These are phyloP conservation scores for Atta cephalotes DNA, from an alignment of 1,140 invertebrate genomes.

Conservation along the genomic window DNA sequence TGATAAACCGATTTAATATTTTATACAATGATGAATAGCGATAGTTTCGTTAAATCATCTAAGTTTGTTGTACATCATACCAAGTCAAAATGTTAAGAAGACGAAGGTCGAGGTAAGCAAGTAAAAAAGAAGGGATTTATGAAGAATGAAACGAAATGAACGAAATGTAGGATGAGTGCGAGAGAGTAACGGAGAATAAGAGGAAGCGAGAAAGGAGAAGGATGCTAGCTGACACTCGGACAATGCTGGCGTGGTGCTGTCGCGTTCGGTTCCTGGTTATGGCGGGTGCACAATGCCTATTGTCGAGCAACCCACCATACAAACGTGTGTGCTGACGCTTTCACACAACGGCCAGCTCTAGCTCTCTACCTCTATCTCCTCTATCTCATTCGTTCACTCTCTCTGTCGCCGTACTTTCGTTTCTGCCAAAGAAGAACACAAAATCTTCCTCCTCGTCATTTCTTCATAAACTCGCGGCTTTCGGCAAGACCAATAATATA, in stretches of 20 bases:
- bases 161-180: constrained; percentile 35
- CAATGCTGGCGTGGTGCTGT: constrained; percentile 83
- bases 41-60: background rate
- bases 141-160: constrained; percentile 49
- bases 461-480: constrained; percentile 51
- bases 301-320: constrained; percentile 81
- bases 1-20: constrained; percentile 40
- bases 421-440: constrained; percentile 45
- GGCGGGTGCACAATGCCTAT: constrained; percentile 86
- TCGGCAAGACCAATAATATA: constrained; percentile 65
- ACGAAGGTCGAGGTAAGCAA: constrained; percentile 10
- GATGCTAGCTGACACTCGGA: constrained; percentile 84
- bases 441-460: constrained; percentile 39
- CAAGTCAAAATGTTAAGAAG: constrained; percentile 17
- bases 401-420: constrained; percentile 25
- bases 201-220: constrained; percentile 56
- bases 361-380: constrained; percentile 43
- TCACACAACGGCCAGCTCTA: constrained; percentile 74
- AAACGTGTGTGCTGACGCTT: constrained; percentile 83
- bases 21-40: background rate
- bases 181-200: constrained; percentile 9
- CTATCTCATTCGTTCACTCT: constrained; percentile 48
- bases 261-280: constrained; percentile 85
- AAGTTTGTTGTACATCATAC: background rate
- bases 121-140: constrained; percentile 42